Conservation (phyloP, 2,888 invertebrate species). For the Parascotia fuliginaria region DNA sequence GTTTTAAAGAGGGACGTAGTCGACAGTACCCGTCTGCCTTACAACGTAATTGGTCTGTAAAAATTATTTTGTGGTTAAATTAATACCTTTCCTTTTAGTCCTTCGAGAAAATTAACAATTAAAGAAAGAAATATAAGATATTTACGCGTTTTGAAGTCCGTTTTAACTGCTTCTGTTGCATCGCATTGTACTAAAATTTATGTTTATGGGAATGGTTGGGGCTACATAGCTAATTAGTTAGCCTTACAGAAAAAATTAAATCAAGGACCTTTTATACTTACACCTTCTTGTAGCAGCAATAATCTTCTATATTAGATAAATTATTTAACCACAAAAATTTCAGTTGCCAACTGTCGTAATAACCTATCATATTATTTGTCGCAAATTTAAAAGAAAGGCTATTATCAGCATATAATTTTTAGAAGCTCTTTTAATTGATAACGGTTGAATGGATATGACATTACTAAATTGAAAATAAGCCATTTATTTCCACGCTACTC, state of each 20-base stretch:
- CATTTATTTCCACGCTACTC: constrained; percentile 6
- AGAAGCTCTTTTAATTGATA: constrained; percentile 5
- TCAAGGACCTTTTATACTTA: no score
- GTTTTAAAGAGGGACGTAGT: constrained; percentile 11
- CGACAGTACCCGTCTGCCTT: constrained; percentile 18
- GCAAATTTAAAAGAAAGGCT: not conserved
- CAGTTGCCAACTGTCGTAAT: not conserved
- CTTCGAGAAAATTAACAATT: constrained; percentile 25
- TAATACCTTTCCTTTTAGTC: constrained; percentile 21
- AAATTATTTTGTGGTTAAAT: constrained; percentile 25
- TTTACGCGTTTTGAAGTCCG: no score
- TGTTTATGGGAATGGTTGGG: no score
- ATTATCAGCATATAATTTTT: not conserved
- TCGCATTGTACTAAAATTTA: no score
- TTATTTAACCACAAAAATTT: not conserved
- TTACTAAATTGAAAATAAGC: constrained; percentile 3
- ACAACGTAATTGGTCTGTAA: constrained; percentile 29
- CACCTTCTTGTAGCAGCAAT: not conserved
- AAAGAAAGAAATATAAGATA: constrained; percentile 18
- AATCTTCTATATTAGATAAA: not conserved
- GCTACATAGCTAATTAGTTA: no score
- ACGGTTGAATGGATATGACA: constrained; percentile 2
- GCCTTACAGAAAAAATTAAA: no score
- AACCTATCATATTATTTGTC: not conserved
- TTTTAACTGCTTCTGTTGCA: no score